A percentile compares a stretch with the other conserved stretches of the same genome.
These are phyloP conservation scores for Choloepus hoffmanni DNA, from an alignment of 2,113 vertebrate genomes.

Conservation along the genomic window DNA sequence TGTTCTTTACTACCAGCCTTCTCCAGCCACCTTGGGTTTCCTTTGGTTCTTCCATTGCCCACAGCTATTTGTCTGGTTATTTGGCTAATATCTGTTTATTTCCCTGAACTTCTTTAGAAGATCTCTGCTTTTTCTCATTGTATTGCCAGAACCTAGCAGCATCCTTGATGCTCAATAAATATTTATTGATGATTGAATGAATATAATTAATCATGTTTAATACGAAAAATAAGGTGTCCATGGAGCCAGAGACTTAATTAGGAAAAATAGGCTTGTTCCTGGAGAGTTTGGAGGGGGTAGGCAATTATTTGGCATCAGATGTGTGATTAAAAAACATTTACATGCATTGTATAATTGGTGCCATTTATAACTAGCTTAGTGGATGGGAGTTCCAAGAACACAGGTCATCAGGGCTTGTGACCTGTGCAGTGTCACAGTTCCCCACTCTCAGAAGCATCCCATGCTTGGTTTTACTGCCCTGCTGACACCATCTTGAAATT, in stretches of 20 bases:
- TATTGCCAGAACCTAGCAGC: no score
- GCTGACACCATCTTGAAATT: no score
- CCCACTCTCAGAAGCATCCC: neutral
- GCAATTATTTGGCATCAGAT: neutral
- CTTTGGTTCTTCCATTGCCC: no score
- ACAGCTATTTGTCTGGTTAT: neutral
- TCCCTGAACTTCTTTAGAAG: neutral
- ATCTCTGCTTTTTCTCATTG: neutral
- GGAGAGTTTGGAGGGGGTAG: no score
- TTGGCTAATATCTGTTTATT: neutral
- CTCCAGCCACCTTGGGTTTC: neutral
- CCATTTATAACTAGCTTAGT: no score
- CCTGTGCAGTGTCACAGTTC: no score
- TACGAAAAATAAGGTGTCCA: neutral
- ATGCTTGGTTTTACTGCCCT: neutral
- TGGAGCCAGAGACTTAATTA: neutral
- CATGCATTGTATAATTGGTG: neutral
- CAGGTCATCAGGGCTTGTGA: neutral
- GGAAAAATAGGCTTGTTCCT: neutral
- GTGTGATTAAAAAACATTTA: neutral
- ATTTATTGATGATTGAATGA: no score
- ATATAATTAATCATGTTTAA: neutral
- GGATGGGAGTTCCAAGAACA: neutral
- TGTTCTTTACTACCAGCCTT: fast-evolving
- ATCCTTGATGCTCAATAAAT: neutral